Conservation (phyloP, 2,113 vertebrate genomes). For the Callocephalon fimbriatum region DNA sequence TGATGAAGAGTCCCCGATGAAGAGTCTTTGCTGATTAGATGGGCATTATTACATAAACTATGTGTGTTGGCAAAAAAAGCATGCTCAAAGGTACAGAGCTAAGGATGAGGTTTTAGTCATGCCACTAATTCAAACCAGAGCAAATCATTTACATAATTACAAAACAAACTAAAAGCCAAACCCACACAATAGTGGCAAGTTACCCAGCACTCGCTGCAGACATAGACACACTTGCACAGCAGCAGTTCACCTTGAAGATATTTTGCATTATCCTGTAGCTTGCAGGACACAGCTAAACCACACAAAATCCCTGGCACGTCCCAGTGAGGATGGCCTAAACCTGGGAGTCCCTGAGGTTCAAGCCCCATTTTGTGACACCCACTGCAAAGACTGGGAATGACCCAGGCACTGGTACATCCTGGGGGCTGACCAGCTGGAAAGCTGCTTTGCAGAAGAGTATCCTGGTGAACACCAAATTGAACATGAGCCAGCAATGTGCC, state of each 20-base stretch:
- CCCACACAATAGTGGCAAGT: neutral
- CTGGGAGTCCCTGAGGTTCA: neutral
- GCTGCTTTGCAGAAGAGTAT: neutral
- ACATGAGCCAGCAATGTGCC: neutral
- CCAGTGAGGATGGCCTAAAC: neutral
- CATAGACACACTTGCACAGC: neutral
- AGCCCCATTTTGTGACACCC: neutral
- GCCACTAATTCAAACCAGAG: neutral
- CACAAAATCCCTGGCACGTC: neutral
- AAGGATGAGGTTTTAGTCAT: neutral
- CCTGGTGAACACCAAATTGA: neutral
- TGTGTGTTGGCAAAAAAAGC: neutral
- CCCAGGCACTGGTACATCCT: neutral
- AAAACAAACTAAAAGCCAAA: neutral
- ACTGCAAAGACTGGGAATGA: neutral
- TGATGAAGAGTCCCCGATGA: neutral
- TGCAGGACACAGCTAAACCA: neutral
- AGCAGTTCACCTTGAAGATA: rapidly evolving
- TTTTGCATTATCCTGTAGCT: neutral
- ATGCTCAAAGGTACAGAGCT: neutral
- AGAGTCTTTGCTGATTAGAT: neutral
- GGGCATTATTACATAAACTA: neutral
- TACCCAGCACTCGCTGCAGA: neutral
- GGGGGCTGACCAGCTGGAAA: neutral
- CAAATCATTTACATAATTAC: neutral